Conservation (phyloP, 1,140 invertebrate genomes). For the Drosophila sp. region DNA sequence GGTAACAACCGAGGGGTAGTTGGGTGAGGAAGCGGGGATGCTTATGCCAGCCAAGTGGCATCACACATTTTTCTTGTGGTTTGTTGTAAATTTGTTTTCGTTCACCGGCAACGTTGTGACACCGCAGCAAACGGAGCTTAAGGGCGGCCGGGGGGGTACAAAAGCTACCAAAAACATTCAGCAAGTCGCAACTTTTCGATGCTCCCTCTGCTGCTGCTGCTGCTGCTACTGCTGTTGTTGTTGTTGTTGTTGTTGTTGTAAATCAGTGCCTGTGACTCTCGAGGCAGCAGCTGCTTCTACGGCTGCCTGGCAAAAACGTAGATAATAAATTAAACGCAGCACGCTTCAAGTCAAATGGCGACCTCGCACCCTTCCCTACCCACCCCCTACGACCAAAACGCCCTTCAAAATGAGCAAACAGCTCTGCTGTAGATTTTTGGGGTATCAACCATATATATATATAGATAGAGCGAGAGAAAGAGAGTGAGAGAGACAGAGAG, state of each 20-base stretch:
- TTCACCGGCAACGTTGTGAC: conserved; percentile 79
- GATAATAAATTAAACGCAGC: conserved; percentile 82
- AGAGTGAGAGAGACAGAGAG: not conserved
- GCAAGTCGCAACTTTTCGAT: conserved; percentile 59
- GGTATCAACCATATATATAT: not conserved
- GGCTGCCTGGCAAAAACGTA: conserved; percentile 50
- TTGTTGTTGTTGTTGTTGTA: conserved; percentile 49
- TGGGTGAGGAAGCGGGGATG: not conserved
- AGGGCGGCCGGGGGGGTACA: not conserved
- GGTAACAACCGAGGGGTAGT: not conserved
- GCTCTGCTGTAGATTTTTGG: not conserved
- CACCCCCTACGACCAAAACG: not conserved
- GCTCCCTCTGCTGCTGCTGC: not conserved
- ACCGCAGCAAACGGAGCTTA: conserved; percentile 46
- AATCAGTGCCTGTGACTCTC: conserved; percentile 75
- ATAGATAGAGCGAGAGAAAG: too few species aligned
- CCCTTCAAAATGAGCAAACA: conserved; percentile 25
- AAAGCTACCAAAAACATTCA: conserved; percentile 22
- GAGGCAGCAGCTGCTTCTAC: conserved; percentile 60
- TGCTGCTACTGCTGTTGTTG: not conserved
- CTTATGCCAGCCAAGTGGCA: conserved; percentile 61
- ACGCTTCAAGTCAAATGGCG: conserved; percentile 52
- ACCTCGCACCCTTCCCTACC: not conserved
- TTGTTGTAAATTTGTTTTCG: conserved; percentile 83
- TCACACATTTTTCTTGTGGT: conserved; percentile 77